Evolutionary conservation across 2,797 vertebrate genomes (phyloP).

Genomic region (Hypotaenidia okinawae): DNA sequence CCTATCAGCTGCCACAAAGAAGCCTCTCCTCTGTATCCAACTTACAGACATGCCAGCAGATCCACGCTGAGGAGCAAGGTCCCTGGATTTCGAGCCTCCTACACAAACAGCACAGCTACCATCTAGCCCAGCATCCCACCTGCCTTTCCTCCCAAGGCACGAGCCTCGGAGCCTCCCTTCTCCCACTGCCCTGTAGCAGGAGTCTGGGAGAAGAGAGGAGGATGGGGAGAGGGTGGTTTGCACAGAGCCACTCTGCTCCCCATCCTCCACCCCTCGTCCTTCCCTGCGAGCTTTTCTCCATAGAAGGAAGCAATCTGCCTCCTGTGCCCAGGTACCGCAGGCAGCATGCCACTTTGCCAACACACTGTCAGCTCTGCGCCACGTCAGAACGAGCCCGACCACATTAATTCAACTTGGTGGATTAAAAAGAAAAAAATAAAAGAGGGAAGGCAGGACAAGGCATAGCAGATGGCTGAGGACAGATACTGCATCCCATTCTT

Average conservation of each 20-base stretch:
- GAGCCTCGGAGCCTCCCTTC: fast-evolving
- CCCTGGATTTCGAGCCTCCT: background rate
- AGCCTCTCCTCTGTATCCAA: background rate
- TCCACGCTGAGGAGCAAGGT: fast-evolving
- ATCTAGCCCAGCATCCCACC: background rate
- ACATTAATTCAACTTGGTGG: constrained; percentile 2
- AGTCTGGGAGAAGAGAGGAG: background rate
- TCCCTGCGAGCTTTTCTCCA: background rate
- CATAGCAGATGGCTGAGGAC: constrained; percentile 64
- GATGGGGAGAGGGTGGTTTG: background rate
- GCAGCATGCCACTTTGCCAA: constrained; percentile 28
- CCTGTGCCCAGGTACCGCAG: constrained; percentile 4
- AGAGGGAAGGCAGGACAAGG: constrained; percentile 31
- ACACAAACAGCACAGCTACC: background rate
- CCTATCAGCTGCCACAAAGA: fast-evolving
- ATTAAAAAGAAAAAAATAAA: background rate
- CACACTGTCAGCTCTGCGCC: background rate
- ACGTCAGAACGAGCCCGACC: background rate
- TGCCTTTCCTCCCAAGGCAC: background rate
- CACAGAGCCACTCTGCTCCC: background rate
- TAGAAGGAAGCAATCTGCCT: background rate
- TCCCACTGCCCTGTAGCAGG: background rate
- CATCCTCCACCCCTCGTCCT: background rate
- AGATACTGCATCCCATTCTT: constrained; percentile 49
- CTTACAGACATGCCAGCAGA: background rate